Conservation (phyloP, 2,888 invertebrate species). For the Dyspetes luteomarginatus region DNA sequence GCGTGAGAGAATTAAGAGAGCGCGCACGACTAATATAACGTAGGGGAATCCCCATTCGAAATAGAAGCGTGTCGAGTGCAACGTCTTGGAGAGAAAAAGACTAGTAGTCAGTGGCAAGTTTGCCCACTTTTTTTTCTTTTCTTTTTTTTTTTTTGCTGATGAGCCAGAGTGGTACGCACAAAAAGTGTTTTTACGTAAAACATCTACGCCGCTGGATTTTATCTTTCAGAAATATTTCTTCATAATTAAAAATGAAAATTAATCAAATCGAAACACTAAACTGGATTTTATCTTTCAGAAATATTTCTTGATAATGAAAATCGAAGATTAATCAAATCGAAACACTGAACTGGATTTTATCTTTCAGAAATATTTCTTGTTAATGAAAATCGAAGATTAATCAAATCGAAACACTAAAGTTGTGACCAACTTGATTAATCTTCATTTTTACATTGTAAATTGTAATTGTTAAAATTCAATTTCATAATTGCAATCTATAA, state of each 20-base stretch:
- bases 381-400: no score
- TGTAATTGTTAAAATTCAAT: no score
- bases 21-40: slow-evolving; percentile 30
- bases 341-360: no score
- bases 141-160: background rate
- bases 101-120: slow-evolving; percentile 1
- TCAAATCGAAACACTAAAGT: no score
- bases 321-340: no score
- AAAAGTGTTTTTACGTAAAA: background rate
- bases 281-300: no score
- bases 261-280: no score
- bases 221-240: background rate
- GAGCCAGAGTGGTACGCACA: background rate
- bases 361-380: no score
- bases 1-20: slow-evolving; percentile 8
- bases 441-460: no score
- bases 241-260: background rate
- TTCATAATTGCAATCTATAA: no score
- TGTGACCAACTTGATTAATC: no score
- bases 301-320: no score
- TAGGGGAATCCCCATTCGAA: slow-evolving; percentile 64
- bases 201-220: background rate
- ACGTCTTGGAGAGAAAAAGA: slow-evolving; percentile 33
- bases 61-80: slow-evolving; percentile 54
- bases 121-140: background rate